phyloP scores from a whole-genome alignment of 2,888 invertebrate genomes.

The Luperina nickerlii region DNA sequence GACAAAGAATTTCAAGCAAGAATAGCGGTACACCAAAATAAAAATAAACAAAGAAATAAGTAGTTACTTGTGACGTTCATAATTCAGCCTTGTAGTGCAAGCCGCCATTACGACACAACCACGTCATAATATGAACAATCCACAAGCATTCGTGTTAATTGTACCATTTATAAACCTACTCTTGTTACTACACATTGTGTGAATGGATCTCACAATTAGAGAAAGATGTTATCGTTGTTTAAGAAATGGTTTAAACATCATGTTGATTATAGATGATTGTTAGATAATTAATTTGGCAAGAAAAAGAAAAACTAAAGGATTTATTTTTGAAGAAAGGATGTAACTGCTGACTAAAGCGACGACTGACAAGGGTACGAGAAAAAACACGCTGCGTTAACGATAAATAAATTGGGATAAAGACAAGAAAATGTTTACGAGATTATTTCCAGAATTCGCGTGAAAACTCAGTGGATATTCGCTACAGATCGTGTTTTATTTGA shows the following conservation, averaged over 20 bases:
- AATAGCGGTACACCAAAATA: slow-evolving; percentile 26
- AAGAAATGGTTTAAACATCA: slow-evolving; percentile 9
- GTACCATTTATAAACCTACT: slow-evolving; percentile 66
- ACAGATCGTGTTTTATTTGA: not conserved
- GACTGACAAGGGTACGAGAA: not conserved
- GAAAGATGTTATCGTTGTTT: slow-evolving; percentile 39
- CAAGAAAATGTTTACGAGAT: not conserved
- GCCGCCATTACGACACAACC: slow-evolving; percentile 53
- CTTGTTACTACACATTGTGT: slow-evolving; percentile 58
- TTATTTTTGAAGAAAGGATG: too few relatives aligned
- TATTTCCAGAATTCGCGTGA: not conserved
- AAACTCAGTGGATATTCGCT: not conserved
- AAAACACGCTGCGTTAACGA: too few relatives aligned
- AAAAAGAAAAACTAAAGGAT: not conserved
- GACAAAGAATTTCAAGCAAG: slow-evolving; percentile 19
- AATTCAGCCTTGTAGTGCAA: slow-evolving; percentile 64
- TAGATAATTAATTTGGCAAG: slow-evolving; percentile 8
- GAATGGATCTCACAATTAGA: slow-evolving; percentile 53
- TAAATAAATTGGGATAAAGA: not conserved
- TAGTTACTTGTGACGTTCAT: slow-evolving; percentile 32
- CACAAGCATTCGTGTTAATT: slow-evolving; percentile 68
- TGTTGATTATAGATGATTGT: not conserved
- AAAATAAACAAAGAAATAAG: slow-evolving; percentile 45
- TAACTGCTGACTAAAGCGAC: not conserved
- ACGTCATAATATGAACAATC: slow-evolving; percentile 27